Percentiles rank a stretch among this genome's conserved stretches.
Conservation (phyloP, 2,113 vertebrate species). For the Athene cunicularia region DNA sequence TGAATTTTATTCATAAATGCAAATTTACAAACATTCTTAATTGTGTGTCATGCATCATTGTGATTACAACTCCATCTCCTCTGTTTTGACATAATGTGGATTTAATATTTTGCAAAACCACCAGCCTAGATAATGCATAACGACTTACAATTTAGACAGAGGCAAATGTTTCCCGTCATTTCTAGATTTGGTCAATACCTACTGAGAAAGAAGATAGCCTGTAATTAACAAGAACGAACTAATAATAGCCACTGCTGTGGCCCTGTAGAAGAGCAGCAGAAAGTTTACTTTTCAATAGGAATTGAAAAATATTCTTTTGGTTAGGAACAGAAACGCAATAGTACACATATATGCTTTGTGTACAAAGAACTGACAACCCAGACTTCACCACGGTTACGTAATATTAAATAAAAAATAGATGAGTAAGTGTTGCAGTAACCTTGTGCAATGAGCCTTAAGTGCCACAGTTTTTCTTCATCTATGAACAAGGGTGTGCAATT, state of each 20-base stretch:
- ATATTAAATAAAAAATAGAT: not conserved
- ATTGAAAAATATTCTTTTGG: not conserved
- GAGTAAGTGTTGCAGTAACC: not conserved
- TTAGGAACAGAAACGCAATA: not conserved
- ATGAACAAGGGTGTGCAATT: not conserved
- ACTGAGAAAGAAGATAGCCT: not conserved
- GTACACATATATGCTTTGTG: not conserved
- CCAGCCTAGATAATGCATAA: not conserved
- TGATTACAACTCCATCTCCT: conserved; percentile 23
- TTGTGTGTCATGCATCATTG: not conserved
- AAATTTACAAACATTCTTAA: conserved; percentile 22
- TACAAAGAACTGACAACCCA: not conserved
- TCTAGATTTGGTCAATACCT: not conserved
- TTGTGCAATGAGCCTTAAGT: not conserved
- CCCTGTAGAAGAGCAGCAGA: not conserved
- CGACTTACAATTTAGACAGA: not conserved
- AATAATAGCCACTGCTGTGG: not conserved
- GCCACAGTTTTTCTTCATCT: not conserved
- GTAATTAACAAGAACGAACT: not conserved
- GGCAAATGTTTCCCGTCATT: not conserved
- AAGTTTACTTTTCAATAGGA: not conserved
- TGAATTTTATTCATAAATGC: conserved; percentile 42
- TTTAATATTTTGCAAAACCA: conserved; percentile 2
- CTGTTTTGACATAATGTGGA: not conserved
- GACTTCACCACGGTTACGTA: not conserved